Evolutionary conservation across 2,113 vertebrate genomes (phyloP).

Genomic region (Peromyscus polionotus): DNA sequence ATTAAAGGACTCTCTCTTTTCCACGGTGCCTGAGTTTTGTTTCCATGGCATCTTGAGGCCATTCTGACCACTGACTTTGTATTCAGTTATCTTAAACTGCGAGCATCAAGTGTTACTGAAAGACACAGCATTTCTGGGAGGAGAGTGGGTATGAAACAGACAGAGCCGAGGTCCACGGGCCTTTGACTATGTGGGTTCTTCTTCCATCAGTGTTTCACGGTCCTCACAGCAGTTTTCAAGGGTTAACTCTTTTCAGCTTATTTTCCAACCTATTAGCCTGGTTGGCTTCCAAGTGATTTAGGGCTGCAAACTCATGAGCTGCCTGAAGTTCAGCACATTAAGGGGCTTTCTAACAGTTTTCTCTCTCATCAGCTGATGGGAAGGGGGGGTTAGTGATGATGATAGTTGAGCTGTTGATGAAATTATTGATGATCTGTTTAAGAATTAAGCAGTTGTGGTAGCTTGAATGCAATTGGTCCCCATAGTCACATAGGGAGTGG

Average conservation of each 20-base stretch:
- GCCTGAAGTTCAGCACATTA: background rate
- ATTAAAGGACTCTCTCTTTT: background rate
- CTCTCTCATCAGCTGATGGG: background rate
- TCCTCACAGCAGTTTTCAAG: background rate
- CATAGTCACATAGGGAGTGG: background rate
- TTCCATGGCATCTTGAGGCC: background rate
- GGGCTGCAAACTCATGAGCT: background rate
- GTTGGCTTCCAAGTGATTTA: constrained; percentile 10
- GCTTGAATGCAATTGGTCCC: background rate
- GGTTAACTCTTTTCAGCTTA: background rate
- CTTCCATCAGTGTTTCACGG: background rate
- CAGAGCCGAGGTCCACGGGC: background rate
- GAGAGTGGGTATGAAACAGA: background rate
- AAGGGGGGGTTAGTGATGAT: background rate
- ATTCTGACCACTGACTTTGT: background rate
- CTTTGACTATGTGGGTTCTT: background rate
- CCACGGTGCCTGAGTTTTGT: background rate
- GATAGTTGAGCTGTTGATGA: background rate
- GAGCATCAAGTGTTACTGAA: background rate
- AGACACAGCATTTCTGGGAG: background rate
- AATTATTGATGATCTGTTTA: background rate
- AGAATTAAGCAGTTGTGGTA: background rate
- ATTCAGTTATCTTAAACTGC: background rate
- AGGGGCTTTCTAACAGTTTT: constrained; percentile 1
- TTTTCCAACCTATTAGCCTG: background rate